Percentiles rank a stretch among this genome's conserved stretches.
Conservation (phyloP, 2,113 vertebrate species). For the Paradisaea rubra region DNA sequence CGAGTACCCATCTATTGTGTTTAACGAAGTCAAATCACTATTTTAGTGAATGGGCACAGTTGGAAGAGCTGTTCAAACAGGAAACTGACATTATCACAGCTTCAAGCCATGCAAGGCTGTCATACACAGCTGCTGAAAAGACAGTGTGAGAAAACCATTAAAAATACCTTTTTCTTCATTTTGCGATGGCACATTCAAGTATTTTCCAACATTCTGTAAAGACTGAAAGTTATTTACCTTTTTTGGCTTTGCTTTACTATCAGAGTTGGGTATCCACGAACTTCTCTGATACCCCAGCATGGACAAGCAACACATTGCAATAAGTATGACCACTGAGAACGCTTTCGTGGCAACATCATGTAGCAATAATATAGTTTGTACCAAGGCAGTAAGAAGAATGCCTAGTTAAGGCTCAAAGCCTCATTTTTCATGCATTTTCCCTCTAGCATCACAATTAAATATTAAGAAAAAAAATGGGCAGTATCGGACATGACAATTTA, state of each 20-base stretch:
- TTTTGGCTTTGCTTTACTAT: neutral
- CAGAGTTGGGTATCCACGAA: neutral
- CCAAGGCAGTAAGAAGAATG: neutral
- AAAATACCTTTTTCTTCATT: neutral
- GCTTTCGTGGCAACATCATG: neutral
- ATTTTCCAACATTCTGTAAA: neutral
- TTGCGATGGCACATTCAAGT: neutral
- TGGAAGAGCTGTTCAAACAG: neutral
- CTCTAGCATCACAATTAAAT: neutral
- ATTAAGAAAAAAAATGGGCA: neutral
- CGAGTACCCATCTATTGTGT: fast-evolving
- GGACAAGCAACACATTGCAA: neutral
- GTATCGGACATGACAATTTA: neutral
- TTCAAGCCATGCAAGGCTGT: neutral
- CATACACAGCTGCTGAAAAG: neutral
- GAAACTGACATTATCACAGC: neutral
- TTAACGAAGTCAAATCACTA: neutral
- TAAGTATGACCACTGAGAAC: fast-evolving
- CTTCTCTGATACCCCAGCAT: neutral
- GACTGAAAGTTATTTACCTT: neutral
- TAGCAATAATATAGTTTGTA: neutral
- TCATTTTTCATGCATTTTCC: neutral
- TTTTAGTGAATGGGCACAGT: neutral
- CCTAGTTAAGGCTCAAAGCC: neutral
- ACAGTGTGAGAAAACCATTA: neutral